Conservation (phyloP, 2,797 vertebrate species). For the Adrianichthys oophorus region DNA sequence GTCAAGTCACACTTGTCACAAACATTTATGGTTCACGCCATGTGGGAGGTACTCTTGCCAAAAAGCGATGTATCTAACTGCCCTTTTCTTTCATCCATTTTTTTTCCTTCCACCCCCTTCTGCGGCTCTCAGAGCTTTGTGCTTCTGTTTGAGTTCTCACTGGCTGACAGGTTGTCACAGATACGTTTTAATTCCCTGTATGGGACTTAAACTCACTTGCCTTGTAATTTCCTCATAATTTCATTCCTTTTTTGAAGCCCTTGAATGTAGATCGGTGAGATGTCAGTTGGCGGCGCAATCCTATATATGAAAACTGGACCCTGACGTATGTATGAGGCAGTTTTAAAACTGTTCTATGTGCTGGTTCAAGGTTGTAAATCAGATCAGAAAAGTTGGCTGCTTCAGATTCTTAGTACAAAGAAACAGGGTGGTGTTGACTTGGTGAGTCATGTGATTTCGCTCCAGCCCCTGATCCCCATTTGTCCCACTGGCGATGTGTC, state of each 20-base stretch:
- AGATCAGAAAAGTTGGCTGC: background rate
- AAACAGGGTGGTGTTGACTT: conserved; percentile 24
- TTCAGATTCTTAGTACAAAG: conserved; percentile 22
- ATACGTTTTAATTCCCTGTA: conserved; percentile 82
- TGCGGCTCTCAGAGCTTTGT: conserved; percentile 66
- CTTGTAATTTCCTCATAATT: conserved; percentile 82
- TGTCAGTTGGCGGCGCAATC: conserved; percentile 69
- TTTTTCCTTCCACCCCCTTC: conserved; percentile 49
- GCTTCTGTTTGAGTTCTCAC: conserved; percentile 75
- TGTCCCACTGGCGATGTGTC: conserved; percentile 71
- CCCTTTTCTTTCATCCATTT: conserved; percentile 62
- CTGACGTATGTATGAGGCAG: conserved; percentile 23
- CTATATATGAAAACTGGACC: conserved; percentile 38
- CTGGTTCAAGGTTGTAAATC: conserved; percentile 2
- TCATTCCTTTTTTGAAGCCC: conserved; percentile 75
- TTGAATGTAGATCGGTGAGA: conserved; percentile 74
- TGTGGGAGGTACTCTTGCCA: conserved; percentile 24
- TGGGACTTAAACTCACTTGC: conserved; percentile 77
- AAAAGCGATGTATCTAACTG: conserved; percentile 56
- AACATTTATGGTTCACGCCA: conserved; percentile 44
- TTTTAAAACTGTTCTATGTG: conserved; percentile 6
- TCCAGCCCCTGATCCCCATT: conserved; percentile 67
- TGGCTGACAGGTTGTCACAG: conserved; percentile 83
- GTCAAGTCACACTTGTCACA: conserved; percentile 52
- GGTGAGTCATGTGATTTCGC: conserved; percentile 55